A percentile compares a stretch with the other conserved stretches of the same genome.
These are phyloP conservation scores for Panulirus ornatus DNA, from an alignment of 1,140 invertebrate species.

Conservation along the genomic window DNA sequence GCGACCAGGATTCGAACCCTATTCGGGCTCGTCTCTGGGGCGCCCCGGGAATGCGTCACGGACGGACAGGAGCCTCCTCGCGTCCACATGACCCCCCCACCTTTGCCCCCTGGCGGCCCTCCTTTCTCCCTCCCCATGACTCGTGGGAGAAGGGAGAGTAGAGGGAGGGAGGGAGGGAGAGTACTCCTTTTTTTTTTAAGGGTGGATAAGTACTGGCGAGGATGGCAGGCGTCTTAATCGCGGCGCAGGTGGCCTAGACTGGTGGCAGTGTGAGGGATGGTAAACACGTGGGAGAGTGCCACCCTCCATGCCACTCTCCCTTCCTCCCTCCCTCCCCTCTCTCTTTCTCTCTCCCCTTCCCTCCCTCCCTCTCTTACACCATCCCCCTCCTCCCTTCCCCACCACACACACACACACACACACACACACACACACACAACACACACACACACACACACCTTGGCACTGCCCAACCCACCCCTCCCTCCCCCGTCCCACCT, in stretches of 20 bases:
- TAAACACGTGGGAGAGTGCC: slow-evolving; percentile 39
- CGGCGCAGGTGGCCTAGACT: slow-evolving; percentile 41
- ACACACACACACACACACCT: too few species aligned
- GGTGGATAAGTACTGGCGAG: neutral
- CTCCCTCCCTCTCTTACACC: neutral
- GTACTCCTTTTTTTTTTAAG: neutral
- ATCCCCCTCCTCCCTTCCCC: neutral
- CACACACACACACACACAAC: too few species aligned
- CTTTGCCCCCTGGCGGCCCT: neutral
- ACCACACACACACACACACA: too few species aligned
- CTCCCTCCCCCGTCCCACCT: too few species aligned
- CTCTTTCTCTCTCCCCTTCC: too few species aligned
- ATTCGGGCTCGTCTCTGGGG: too few species aligned
- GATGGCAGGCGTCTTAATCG: slow-evolving; percentile 45
- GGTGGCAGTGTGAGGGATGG: slow-evolving; percentile 11
- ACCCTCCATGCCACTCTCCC: slow-evolving; percentile 16
- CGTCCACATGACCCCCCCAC: too few species aligned
- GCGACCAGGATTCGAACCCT: too few species aligned
- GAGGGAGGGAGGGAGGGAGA: neutral
- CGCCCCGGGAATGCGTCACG: too few species aligned
- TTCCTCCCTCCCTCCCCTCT: neutral
- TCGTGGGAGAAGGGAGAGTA: neutral
- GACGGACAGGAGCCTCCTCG: too few species aligned
- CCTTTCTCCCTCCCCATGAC: neutral
- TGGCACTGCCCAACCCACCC: too few species aligned